Evolutionary conservation across 1,140 invertebrate genomes (phyloP).

Genomic region (Lineus longissimus): DNA sequence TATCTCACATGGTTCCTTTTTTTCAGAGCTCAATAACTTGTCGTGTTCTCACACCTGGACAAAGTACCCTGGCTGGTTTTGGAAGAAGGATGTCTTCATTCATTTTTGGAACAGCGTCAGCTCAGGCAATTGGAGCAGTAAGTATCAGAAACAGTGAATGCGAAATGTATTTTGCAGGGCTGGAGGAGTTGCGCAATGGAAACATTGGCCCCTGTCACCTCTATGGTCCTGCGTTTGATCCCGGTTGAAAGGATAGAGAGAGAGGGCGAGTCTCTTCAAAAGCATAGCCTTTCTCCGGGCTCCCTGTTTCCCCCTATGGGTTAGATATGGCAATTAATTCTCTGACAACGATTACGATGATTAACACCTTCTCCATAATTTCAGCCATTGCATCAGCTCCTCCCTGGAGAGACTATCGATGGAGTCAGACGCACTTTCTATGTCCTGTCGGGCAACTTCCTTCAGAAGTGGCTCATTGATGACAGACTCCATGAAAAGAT

Average conservation of each 20-base stretch:
- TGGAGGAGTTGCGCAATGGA: no score
- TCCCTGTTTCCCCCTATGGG: no score
- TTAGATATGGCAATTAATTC: not conserved
- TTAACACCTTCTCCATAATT: not conserved
- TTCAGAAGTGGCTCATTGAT: slow-evolving; percentile 68
- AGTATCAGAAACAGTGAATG: slow-evolving; percentile 35
- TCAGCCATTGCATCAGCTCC: slow-evolving; percentile 41
- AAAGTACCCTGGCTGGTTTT: slow-evolving; percentile 84
- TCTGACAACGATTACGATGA: not conserved
- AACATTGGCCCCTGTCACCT: no score
- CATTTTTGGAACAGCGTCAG: slow-evolving; percentile 75
- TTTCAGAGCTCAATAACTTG: slow-evolving; percentile 61
- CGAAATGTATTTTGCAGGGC: no score
- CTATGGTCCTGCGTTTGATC: no score
- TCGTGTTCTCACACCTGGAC: slow-evolving; percentile 69
- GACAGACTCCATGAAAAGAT: slow-evolving; percentile 52
- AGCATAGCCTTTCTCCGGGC: no score
- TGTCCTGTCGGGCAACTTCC: slow-evolving; percentile 64
- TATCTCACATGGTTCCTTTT: no score
- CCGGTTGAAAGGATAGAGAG: no score
- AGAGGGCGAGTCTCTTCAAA: no score
- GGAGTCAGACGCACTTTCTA: slow-evolving; percentile 59
- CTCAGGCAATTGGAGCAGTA: slow-evolving; percentile 73
- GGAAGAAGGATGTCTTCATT: slow-evolving; percentile 78
- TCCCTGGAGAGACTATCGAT: slow-evolving; percentile 28